phyloP scores from a whole-genome alignment of 30 jellyfish, hydroid and myxozoan species.

The Aurelia sp. region DNA sequence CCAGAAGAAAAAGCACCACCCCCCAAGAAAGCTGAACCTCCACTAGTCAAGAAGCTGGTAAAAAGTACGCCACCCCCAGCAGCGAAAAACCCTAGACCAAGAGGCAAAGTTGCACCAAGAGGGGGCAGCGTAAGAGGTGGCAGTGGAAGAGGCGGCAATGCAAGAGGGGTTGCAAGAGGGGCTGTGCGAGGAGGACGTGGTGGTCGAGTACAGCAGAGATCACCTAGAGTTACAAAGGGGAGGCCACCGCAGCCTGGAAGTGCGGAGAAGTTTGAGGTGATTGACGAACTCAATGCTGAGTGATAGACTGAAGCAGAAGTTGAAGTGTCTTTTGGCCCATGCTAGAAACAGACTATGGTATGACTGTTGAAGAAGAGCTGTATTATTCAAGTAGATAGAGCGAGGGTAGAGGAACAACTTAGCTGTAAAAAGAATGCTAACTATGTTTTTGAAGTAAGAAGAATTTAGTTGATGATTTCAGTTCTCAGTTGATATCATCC shows the following conservation, averaged over 20 bases:
- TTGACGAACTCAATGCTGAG: conserved; percentile 63
- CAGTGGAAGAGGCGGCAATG: background rate
- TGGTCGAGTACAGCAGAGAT: conserved; percentile 33
- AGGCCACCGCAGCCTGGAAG: background rate
- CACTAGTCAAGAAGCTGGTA: background rate
- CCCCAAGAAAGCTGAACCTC: background rate
- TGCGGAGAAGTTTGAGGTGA: conserved; percentile 52
- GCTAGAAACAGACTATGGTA: too few relatives aligned
- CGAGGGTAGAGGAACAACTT: too few relatives aligned
- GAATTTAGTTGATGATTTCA: too few relatives aligned
- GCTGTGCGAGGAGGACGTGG: conserved; percentile 37
- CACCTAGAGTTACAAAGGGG: conserved; percentile 9
- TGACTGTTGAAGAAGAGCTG: too few relatives aligned
- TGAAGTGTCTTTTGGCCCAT: too few relatives aligned
- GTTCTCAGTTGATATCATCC: too few relatives aligned
- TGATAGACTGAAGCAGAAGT: background rate
- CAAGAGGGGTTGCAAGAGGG: conserved; percentile 13
- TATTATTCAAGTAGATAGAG: too few relatives aligned
- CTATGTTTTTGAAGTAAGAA: too few relatives aligned
- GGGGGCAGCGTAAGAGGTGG: conserved; percentile 13
- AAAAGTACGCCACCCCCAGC: background rate
- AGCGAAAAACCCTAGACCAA: background rate
- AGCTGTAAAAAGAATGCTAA: too few relatives aligned
- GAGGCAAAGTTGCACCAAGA: conserved; percentile 2
- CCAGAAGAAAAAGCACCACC: conserved; percentile 4